phyloP scores from a whole-genome alignment of 2,113 vertebrate genomes.

The Nasalis larvatus region DNA sequence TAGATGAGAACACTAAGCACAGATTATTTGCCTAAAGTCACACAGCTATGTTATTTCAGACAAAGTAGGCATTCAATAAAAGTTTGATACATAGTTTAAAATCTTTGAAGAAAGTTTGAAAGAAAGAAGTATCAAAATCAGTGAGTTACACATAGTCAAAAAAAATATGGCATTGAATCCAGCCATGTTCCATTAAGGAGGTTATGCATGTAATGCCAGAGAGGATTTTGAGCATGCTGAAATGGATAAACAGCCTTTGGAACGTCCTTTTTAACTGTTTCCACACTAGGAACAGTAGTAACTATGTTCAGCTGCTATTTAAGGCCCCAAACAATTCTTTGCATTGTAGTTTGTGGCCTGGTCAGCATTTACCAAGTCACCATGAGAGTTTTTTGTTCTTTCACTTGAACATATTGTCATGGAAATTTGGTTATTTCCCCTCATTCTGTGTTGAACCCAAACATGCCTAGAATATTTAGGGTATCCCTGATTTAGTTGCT shows the following conservation, averaged over 20 bases:
- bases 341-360: neutral
- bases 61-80: neutral
- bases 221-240: neutral
- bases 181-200: neutral
- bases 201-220: neutral
- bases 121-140: neutral
- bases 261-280: neutral
- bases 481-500: neutral
- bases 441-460: neutral
- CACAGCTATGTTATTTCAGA: neutral
- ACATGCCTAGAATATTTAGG: neutral
- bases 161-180: neutral
- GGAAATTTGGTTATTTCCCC: neutral
- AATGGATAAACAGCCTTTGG: neutral
- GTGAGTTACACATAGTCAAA: neutral
- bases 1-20: neutral
- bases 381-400: neutral
- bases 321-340: neutral
- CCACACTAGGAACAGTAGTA: neutral
- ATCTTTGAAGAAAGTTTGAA: neutral
- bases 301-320: neutral
- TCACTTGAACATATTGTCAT: neutral
- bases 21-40: neutral
- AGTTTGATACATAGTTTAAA: neutral
- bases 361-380: neutral